These are phyloP conservation scores for Myiothlypis chrysogaster DNA, from an alignment of 2,797 vertebrate species.

Conservation along the genomic window DNA sequence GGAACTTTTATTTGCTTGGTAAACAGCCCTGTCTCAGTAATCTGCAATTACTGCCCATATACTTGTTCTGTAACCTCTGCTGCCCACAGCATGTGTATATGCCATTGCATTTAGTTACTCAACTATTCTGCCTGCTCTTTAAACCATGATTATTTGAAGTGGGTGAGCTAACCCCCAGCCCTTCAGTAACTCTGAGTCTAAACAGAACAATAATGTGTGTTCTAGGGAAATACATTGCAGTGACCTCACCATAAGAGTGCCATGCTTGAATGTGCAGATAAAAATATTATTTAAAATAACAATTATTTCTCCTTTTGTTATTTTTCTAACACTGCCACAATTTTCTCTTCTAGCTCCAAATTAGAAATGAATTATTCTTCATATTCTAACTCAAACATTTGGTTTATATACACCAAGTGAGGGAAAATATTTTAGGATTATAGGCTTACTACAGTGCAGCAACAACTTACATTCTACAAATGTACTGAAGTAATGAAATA, in stretches of 20 bases:
- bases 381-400: background rate
- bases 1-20: background rate
- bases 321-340: background rate
- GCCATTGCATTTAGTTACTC: background rate
- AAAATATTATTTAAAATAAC: conserved; percentile 4
- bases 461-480: conserved; percentile 31
- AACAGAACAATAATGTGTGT: background rate
- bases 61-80: conserved; percentile 4
- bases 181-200: conserved; percentile 6
- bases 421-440: conserved; percentile 18
- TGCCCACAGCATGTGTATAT: background rate
- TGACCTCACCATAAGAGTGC: background rate
- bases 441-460: background rate
- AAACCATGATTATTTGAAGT: conserved; percentile 17
- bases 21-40: background rate
- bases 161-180: background rate
- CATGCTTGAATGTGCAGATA: background rate
- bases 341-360: background rate
- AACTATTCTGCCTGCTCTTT: background rate
- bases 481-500: conserved; percentile 57
- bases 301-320: background rate
- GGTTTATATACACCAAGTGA: background rate
- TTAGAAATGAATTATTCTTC: background rate
- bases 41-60: background rate
- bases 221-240: background rate